phyloP scores from a whole-genome alignment of 64 coral and sea anemone genomes.

The Montipora sp. region DNA sequence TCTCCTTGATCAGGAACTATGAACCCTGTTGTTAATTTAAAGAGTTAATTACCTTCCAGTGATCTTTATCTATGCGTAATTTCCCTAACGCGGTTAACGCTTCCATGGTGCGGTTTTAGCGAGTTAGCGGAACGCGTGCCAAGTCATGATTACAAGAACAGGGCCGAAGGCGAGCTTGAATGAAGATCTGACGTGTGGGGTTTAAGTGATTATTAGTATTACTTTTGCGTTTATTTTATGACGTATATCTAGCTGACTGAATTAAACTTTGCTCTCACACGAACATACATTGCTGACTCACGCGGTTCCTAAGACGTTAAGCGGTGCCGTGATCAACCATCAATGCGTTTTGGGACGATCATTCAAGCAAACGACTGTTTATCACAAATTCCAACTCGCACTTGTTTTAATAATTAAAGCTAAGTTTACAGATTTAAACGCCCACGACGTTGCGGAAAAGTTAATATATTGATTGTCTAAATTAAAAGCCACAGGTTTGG shows the following conservation, averaged over 20 bases:
- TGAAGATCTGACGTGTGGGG: not conserved
- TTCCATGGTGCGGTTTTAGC: not conserved
- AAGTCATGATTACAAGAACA: not conserved
- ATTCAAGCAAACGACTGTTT: not conserved
- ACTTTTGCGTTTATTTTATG: slow-evolving; percentile 12
- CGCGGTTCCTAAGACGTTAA: not conserved
- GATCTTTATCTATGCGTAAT: not conserved
- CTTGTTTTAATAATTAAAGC: not conserved
- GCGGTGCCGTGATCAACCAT: not conserved
- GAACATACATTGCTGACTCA: not conserved
- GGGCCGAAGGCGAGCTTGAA: not conserved
- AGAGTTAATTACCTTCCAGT: not conserved
- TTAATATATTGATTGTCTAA: slow-evolving; percentile 27
- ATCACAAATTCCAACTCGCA: no score
- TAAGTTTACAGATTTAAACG: not conserved
- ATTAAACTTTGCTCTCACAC: not conserved
- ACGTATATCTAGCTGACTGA: not conserved
- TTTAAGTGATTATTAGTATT: slow-evolving; percentile 19
- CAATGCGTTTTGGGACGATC: not conserved
- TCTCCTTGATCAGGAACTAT: not conserved
- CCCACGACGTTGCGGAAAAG: slow-evolving; percentile 8
- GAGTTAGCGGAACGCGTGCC: not conserved
- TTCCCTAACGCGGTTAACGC: not conserved
- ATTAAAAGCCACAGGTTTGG: not conserved
- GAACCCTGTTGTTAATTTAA: not conserved